Percentiles rank a stretch among this genome's conserved stretches.
These are phyloP conservation scores for Dicrurus megarhynchus DNA, from an alignment of 2,113 vertebrate species.

Conservation along the genomic window DNA sequence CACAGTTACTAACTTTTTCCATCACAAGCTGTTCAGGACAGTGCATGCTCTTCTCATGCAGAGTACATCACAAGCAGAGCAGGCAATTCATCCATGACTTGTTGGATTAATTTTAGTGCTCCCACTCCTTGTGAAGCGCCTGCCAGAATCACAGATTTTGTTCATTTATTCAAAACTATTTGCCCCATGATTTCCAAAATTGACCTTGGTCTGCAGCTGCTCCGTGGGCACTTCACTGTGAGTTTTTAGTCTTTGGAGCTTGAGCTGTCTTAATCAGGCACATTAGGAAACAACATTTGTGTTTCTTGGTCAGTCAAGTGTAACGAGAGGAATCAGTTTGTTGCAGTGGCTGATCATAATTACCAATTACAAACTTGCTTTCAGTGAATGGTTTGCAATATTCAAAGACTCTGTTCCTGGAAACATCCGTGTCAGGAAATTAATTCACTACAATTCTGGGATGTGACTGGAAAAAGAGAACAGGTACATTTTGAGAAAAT, in stretches of 20 bases:
- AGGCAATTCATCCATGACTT: not conserved
- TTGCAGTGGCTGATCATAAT: not conserved
- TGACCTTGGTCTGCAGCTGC: not conserved
- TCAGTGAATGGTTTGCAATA: not conserved
- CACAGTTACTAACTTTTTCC: not conserved
- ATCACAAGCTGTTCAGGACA: not conserved
- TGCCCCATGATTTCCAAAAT: not conserved
- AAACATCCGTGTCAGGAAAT: not conserved
- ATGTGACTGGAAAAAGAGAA: not conserved
- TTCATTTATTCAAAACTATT: constrained; percentile 16
- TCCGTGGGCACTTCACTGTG: not conserved
- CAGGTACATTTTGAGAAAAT: not conserved
- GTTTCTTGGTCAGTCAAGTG: not conserved
- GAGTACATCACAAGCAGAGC: not conserved
- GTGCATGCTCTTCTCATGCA: not conserved
- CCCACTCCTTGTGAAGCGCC: not conserved
- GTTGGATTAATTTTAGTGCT: not conserved
- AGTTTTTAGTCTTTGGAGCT: not conserved
- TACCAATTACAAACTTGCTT: not conserved
- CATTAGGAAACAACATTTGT: not conserved
- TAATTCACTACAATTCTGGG: not conserved
- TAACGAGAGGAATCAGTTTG: not conserved
- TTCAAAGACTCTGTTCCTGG: not conserved
- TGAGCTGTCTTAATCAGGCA: not conserved
- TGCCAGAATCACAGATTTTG: not conserved